Evolutionary conservation across 2,888 invertebrate species (phyloP), one percentile per base, ranked within the genome.

Genomic region (Polydrusus cervinus): DNA sequence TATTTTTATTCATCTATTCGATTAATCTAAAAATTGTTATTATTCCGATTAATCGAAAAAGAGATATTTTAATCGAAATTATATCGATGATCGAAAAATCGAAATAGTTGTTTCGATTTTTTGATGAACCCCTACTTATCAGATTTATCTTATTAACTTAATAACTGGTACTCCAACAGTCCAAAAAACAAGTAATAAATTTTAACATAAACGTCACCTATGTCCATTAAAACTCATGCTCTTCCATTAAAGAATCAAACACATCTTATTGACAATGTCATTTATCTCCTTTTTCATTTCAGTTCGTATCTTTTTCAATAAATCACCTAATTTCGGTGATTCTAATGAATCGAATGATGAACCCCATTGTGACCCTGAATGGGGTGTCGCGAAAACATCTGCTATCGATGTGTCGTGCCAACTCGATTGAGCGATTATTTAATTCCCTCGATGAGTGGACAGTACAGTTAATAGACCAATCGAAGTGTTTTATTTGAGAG

Each of bases 311-410:
- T 74, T 77, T 77, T 77, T 64, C 74, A 49, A 77, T 77, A 77
- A 77, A 77, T 77, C 77, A 77, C 77, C 74, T 74, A 77, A 77
- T 77, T 77, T 74, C 64, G 57, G 71, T 61, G 53, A 77, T 77
- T 74, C 74, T 77, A 77, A 77, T 77, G 77, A 77, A 74, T 74
- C 74, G 71, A 77, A 74, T 77, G 77, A 77, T 77, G 74, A 74
- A 71, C 74, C 71, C 74, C 40, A 77, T 77, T 74, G 74, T 74
- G 71, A 77, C 55, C 57, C 13, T 61, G 74, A 71, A 74, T 74
- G 64, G 74, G 74, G 77, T 74, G 71, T 71, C 74, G 77, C 74
- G 76, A 71, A 73, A 77, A 77, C 77, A 77, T 77, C 77, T 77
- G 77, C 77, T 74, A 77, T 74, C 74, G 77, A 72, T 76, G 72